These are phyloP conservation scores for Dioctria linearis DNA, from an alignment of 2,888 invertebrate genomes.

Conservation along the genomic window DNA sequence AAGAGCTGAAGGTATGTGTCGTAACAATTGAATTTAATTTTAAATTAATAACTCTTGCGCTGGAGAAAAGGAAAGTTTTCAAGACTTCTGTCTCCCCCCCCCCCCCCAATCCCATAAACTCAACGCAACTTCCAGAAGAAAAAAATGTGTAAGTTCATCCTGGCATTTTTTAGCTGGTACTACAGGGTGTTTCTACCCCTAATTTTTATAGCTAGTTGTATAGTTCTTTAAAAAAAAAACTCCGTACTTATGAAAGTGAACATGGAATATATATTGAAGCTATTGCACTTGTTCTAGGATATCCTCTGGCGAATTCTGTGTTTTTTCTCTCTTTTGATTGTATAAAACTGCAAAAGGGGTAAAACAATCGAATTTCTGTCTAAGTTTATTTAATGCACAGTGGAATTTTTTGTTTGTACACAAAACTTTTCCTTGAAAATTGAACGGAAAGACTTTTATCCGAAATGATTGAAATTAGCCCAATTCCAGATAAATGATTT, in stretches of 20 bases:
- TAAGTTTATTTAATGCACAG: too few species aligned
- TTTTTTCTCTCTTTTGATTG: background rate
- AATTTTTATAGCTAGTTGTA: too few species aligned
- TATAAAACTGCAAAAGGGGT: too few species aligned
- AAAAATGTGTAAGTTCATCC: background rate
- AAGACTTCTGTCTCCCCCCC: background rate
- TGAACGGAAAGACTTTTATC: too few species aligned
- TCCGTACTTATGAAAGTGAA: background rate
- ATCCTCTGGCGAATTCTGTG: background rate
- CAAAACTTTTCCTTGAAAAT: too few species aligned
- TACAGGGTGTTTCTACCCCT: too few species aligned
- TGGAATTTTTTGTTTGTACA: too few species aligned
- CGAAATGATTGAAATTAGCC: too few species aligned
- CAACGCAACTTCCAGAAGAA: background rate
- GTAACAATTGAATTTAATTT: background rate
- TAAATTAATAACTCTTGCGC: background rate
- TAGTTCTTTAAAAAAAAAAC: background rate
- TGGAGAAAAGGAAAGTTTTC: background rate
- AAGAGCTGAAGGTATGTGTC: slow-evolving; percentile 71
- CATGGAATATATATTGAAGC: background rate
- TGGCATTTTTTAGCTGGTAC: background rate
- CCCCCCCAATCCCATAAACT: background rate
- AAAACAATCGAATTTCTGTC: too few species aligned
- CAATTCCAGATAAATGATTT: too few species aligned
- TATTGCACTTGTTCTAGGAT: background rate